Evolutionary conservation across 92 coral and sea anemone genomes (phyloP), one percentile per base, ranked within the genome.

Genomic region (Palythoa caribaeorum): DNA sequence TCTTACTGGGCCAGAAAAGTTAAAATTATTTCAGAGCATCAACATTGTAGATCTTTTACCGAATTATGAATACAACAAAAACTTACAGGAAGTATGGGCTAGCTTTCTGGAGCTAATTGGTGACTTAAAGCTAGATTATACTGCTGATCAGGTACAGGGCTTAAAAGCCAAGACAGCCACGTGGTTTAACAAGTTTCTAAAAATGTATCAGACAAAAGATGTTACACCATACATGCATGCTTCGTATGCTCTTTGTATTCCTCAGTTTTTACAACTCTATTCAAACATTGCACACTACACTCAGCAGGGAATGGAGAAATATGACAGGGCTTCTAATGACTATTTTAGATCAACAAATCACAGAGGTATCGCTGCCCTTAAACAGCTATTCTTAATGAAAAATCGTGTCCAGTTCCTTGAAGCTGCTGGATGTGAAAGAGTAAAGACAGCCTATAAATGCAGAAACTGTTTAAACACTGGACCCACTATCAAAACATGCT

Each of bases 341-440:
- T 90, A 90, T 57, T 88, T 93, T 77, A 77, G 95, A n/a, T 90
- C 92, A 3, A 77, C 91, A 1, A 92, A 90, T 68, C 95, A 92
- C 52, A 89, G 84, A 62, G 92, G 94, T 40, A 74, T 92, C 52
- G 17, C 90, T 57, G 94, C 91, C 57, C 69, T 85, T 6, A 53
- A 76, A 65, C 93, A 90, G 39, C 87, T 93, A 20, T 83, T 90
- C 16, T 88, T 83, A 11, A 90, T 90, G 55, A 93, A 93, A 72
- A 36, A 57, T 15, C 38, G 92, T 19, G 71, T 91, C 0, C 92
- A 93, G 57, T 85, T 88, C 48, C 84, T 93, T 21, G 92, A 94
- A 55, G 89, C 52, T 8, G 83, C 92, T 80, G 94, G 94, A 12
- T 92, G 73, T 83, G 93, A 88, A 77, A 91, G 94, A 60, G 83